Evolutionary conservation across 92 coral and sea anemone species (phyloP), one percentile per base, ranked within the genome.

Genomic region (Porites rus): DNA sequence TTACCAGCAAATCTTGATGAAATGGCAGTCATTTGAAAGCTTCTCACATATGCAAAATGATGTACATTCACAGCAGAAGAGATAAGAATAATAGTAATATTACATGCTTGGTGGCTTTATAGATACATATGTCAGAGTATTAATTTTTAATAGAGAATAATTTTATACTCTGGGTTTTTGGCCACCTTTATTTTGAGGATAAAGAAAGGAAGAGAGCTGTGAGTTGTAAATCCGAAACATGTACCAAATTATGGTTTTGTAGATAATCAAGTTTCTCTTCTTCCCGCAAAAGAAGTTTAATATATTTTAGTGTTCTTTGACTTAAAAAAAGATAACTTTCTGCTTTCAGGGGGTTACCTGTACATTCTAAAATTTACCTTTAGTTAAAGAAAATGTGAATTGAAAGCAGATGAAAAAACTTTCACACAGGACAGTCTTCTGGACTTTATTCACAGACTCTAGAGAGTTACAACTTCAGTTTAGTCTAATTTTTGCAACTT

Each of bases 101-200:
- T 38, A 3, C 46, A 4, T 38, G 46, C 14, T 24, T 1, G 9
- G 51, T 81, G 85, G 76, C 52, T 73, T 69, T 81, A 75, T 68
- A 7, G 50, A 38, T 38, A 38, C 38, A 8, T 52, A n/a, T 18
- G 18, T 56, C 56, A 22, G 77, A 70, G 75, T 59, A 17, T 81
- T 3, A 51, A 79, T 50, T 66, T 66, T 70, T 9, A 13, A 19
- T 22, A 43, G 11, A 22, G 14, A 31, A 28, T 56, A 17, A 38
- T 38, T 74, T 74, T 69, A 43, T 70, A 24, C 73, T 65, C 31
- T 53, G 56, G 10, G 21, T 69, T 31, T 60, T 14, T 43, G n/a
- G 21, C n/a, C 38, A 25, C 13, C 17, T 8, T 54, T 61, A 51
- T 52, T n/a, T 74, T 8, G 21, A 58, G 18, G 52, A 58, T 8